Conservation (phyloP, 2,888 invertebrate genomes). For the Conistra vaccinii region DNA sequence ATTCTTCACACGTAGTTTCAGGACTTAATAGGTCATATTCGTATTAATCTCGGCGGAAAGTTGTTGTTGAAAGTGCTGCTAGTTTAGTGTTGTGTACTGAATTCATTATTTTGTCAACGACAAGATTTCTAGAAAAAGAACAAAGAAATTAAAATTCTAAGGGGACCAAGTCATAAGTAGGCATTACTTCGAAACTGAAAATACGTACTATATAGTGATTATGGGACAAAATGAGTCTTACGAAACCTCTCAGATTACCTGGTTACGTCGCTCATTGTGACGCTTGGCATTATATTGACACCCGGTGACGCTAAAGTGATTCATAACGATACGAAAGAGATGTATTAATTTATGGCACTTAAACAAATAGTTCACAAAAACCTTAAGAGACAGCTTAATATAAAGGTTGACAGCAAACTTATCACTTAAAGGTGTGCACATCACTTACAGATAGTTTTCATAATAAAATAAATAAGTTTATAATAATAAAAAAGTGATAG, state of each 20-base stretch:
- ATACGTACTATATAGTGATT: background rate
- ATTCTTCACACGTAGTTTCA: constrained; percentile 68
- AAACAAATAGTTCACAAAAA: too few relatives aligned
- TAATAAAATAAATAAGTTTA: too few relatives aligned
- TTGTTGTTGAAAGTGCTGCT: constrained; percentile 59
- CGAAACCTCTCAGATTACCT: too few relatives aligned
- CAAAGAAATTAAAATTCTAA: background rate
- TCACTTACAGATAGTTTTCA: too few relatives aligned
- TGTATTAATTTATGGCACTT: too few relatives aligned
- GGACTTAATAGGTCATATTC: constrained; percentile 69
- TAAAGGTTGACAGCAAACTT: too few relatives aligned
- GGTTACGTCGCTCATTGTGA: too few relatives aligned
- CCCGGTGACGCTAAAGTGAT: background rate
- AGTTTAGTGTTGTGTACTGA: constrained; percentile 47
- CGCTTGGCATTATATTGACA: background rate
- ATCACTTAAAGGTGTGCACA: too few relatives aligned
- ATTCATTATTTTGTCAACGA: constrained; percentile 44
- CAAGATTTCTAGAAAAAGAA: constrained; percentile 22
- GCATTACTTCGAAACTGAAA: background rate
- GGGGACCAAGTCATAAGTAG: too few relatives aligned
- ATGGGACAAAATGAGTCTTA: background rate
- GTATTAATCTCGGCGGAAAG: constrained; percentile 58
- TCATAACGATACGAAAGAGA: background rate
- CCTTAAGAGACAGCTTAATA: too few relatives aligned
- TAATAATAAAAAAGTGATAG: too few relatives aligned